phyloP scores from a whole-genome alignment of 2,888 invertebrate genomes.

The Lasioglossum lativentre region DNA sequence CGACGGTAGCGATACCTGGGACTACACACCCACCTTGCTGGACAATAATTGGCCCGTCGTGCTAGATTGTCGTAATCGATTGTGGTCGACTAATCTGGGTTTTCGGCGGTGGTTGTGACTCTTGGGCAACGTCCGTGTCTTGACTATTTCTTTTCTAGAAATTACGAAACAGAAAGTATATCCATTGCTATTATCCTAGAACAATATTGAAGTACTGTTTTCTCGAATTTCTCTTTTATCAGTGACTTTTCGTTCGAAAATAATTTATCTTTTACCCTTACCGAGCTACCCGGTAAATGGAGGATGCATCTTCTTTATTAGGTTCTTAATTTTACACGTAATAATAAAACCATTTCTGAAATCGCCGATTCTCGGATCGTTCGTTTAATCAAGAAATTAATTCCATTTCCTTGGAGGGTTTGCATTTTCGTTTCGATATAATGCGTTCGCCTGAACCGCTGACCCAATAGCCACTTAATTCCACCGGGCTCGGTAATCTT shows the following conservation, averaged over 20 bases:
- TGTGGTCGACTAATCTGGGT: not conserved
- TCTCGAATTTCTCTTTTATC: too few relatives aligned
- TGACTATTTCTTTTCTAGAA: not conserved
- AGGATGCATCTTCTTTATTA: not conserved
- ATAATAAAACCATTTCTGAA: not conserved
- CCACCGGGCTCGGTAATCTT: conserved; percentile 30
- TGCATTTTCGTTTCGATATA: conserved; percentile 30
- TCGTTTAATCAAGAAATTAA: conserved; percentile 1
- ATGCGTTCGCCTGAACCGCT: conserved; percentile 24
- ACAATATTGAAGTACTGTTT: too few relatives aligned
- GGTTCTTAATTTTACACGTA: not conserved
- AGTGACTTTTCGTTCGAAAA: too few relatives aligned
- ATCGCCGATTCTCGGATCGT: not conserved
- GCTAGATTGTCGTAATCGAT: not conserved
- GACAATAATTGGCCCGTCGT: conserved; percentile 1
- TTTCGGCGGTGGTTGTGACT: not conserved
- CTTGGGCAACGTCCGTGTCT: not conserved
- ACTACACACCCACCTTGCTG: not conserved
- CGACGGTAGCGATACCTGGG: conserved; percentile 4
- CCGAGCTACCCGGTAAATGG: not conserved
- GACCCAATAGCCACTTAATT: conserved; percentile 43
- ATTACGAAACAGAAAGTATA: too few relatives aligned
- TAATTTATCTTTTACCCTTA: too few relatives aligned
- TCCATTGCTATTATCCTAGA: too few relatives aligned
- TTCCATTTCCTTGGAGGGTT: conserved; percentile 29